Base-by-base conservation (phyloP, 2,797 vertebrate genomes). In the Acridotheres tristis region DNA sequence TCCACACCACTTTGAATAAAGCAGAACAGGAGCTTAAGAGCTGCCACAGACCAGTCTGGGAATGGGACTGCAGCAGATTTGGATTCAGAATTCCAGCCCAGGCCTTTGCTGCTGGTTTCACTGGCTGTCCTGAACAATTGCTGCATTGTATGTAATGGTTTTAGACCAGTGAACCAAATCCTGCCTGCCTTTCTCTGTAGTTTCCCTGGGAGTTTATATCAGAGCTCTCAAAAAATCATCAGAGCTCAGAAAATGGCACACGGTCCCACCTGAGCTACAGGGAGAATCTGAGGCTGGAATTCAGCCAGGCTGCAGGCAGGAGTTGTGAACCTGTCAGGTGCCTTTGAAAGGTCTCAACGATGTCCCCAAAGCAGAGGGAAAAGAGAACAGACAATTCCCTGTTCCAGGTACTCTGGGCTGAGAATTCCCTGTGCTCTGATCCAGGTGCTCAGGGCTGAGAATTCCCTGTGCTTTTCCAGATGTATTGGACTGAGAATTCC, bases 101-200 rank as follows among this genome's bases (percentile, higher is more conserved):
- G 36, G 26, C 6, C 68, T 48, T 5, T 50, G 40, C 65, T 72
- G 66, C 38, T 25, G 76, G 57, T 88, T 87, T 68, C 54, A 21
- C 7, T 38, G 43, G 27, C 68, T 92, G 23, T 85, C 29, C 48
- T 74, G 63, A 85, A 34, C 75, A 88, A 68, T 79, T 51, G 25
- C 10, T 54, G 69, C 82, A 13, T 85, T 87, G 48, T 85, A 7
- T 40, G 19, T 2, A 13, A 30, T 32, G 68, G 61, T 62, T 85
- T 89, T 54, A 85, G 78, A 57, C 10, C 62, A 80, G 18, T 55
- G 68, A 94, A 74, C 61, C 73, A 53, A 89, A 66, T 61, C 84
- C 92, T 79, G 71, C 77, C 75, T 92, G 82, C 62, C 62, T 88
- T 89, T 90, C 93, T 48, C 72, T 78, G 55, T 5, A 38, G 82